These are phyloP conservation scores for Leptinotarsa haldemani DNA, from an alignment of 2,888 invertebrate genomes.

Conservation along the genomic window DNA sequence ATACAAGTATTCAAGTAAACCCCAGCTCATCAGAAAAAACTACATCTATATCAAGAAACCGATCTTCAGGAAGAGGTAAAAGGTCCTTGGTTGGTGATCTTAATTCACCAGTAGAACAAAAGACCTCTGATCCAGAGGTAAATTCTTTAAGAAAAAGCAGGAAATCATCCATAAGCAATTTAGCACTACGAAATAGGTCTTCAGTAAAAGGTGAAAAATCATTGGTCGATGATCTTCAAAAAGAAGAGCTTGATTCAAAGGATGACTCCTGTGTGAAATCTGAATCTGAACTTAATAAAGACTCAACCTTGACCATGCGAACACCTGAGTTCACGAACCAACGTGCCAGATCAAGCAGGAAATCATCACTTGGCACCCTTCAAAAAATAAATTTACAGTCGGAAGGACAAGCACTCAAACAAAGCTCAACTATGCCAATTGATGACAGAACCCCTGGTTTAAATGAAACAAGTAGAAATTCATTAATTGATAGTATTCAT, in stretches of 20 bases:
- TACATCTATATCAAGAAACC: background rate
- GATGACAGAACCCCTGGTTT: no score
- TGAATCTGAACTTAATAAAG: background rate
- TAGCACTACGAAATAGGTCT: background rate
- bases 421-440: no score
- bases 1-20: background rate
- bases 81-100: background rate
- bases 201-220: background rate
- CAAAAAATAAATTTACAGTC: background rate
- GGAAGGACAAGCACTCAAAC: background rate
- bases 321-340: background rate
- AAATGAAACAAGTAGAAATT: background rate
- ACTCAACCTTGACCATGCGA: background rate
- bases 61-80: conserved; percentile 1
- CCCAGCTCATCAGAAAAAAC: background rate
- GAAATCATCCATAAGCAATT: background rate
- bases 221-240: background rate
- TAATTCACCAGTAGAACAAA: background rate
- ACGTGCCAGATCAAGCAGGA: background rate
- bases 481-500: no score
- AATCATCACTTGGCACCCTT: background rate
- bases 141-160: background rate
- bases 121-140: background rate
- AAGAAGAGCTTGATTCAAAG: background rate
- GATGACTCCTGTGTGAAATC: background rate